Evolutionary conservation across 2,797 vertebrate species (phyloP).

Genomic region (Gymnoscopelus microlampas): DNA sequence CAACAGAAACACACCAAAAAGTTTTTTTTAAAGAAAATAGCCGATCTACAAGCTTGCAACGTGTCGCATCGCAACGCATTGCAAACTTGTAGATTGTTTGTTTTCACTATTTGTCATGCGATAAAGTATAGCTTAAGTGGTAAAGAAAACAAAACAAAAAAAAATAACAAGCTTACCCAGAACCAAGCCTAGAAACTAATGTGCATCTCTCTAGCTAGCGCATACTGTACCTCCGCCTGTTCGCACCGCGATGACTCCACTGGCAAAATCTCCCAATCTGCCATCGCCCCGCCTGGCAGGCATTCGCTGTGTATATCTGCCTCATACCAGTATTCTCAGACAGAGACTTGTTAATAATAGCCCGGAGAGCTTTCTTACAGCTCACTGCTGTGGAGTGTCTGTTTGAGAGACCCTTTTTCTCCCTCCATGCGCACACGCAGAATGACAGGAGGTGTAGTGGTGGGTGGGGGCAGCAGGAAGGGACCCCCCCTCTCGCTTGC

Average conservation of each 20-base stretch:
- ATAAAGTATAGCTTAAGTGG: too few relatives aligned
- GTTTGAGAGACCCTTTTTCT: constrained; percentile 61
- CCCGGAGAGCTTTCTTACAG: constrained; percentile 55
- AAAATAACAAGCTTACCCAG: too few relatives aligned
- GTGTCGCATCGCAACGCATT: too few relatives aligned
- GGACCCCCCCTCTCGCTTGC: constrained; percentile 59
- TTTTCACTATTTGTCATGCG: too few relatives aligned
- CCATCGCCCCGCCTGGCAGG: constrained; percentile 33
- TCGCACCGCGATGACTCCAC: constrained; percentile 49
- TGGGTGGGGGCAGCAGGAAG: constrained; percentile 25
- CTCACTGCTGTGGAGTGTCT: constrained; percentile 61
- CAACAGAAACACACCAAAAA: too few relatives aligned
- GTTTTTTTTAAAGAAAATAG: too few relatives aligned
- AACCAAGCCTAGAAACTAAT: too few relatives aligned
- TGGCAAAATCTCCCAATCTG: constrained; percentile 48
- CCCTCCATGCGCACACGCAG: constrained; percentile 46
- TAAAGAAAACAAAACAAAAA: too few relatives aligned
- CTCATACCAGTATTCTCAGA: constrained; percentile 45
- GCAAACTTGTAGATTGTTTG: too few relatives aligned
- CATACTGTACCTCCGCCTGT: constrained; percentile 3
- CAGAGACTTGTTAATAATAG: constrained; percentile 73
- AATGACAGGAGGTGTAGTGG: constrained; percentile 61
- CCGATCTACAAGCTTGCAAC: too few relatives aligned
- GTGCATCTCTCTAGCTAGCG: too few relatives aligned
- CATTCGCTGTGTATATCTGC: constrained; percentile 33